Percentiles rank a stretch among this genome's conserved stretches.
phyloP scores from a whole-genome alignment of 2,797 vertebrate genomes.

The Tapirus indicus region DNA sequence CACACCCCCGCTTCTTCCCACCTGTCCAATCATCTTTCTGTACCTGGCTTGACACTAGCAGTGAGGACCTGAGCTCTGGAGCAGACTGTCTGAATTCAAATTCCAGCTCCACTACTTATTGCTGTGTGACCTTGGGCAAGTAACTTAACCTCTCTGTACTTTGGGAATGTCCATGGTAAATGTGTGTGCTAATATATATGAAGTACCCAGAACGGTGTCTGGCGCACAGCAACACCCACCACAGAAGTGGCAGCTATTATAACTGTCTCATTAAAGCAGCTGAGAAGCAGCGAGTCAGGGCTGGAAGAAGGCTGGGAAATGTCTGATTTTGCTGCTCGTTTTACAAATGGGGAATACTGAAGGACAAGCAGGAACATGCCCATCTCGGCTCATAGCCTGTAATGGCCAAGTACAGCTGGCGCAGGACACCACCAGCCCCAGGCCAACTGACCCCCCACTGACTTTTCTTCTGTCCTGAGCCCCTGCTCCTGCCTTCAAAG shows the following conservation, averaged over 20 bases:
- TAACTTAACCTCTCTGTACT: neutral
- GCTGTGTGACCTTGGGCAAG: neutral
- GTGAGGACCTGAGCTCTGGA: neutral
- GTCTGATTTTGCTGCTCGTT: neutral
- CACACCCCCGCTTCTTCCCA: neutral
- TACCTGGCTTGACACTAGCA: too few species aligned
- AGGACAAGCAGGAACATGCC: neutral
- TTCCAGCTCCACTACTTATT: neutral
- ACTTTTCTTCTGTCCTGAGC: neutral
- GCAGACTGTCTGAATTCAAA: neutral
- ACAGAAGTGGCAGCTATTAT: neutral
- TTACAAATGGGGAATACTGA: accelerated
- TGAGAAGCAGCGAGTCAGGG: accelerated
- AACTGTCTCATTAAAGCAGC: accelerated
- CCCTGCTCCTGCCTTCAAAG: neutral
- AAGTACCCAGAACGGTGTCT: neutral
- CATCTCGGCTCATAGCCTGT: neutral
- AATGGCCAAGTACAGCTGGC: neutral
- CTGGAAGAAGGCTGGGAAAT: neutral
- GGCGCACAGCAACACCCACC: neutral
- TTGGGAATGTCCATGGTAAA: neutral
- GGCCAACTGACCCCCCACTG: accelerated
- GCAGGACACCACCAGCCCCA: accelerated
- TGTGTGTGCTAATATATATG: neutral
- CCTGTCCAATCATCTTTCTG: accelerated